Evolutionary conservation across 2,113 vertebrate species (phyloP), one percentile per base, ranked within the genome.

Genomic region (Melospiza georgiana): DNA sequence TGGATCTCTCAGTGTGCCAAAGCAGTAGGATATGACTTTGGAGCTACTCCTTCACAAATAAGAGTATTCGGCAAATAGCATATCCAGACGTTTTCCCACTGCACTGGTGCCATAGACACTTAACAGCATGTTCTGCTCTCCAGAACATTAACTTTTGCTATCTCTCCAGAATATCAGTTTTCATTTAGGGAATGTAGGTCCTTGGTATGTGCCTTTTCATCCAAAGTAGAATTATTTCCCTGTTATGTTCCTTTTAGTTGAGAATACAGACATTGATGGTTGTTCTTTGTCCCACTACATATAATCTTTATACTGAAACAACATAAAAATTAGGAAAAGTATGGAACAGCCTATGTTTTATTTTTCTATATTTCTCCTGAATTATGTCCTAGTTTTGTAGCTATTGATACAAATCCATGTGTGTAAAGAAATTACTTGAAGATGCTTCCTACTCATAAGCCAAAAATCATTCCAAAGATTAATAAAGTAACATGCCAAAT

Each of bases 51-150:
- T 88, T 88, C 88, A 92, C 82, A 94, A 95, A 93, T 90, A 95
- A 55, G 48, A 72, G 71, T 91, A 86, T 81, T 96, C 94, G 94
- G 92, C 92, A 95, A 88, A 84, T 72, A 88, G 8, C 18, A 52
- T 74, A 72, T 88, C 87, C 94, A 96, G 96, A 96, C 92, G 65
- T 91, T 93, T 94, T 90, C 93, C 88, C 57, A 81, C 85, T 97
- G 94, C 90, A 57, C 28, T 97, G 95, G 90, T 94, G 96, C 94
- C 96, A 94, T 61, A 84, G 85, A 86, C 79, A 93, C 33, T 96
- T 96, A 95, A 78, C 55, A 85, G 27, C 22, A n/a, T 55, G 65
- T 78, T 89, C 83, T 89, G 43, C 31, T 92, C 41, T 94, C 65
- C 85, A 88, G 82, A 91, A 94, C 55, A 84, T 77, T 75, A 90